These are phyloP conservation scores for Calosoma granatense DNA, from an alignment of 1,140 invertebrate genomes.

Conservation along the genomic window DNA sequence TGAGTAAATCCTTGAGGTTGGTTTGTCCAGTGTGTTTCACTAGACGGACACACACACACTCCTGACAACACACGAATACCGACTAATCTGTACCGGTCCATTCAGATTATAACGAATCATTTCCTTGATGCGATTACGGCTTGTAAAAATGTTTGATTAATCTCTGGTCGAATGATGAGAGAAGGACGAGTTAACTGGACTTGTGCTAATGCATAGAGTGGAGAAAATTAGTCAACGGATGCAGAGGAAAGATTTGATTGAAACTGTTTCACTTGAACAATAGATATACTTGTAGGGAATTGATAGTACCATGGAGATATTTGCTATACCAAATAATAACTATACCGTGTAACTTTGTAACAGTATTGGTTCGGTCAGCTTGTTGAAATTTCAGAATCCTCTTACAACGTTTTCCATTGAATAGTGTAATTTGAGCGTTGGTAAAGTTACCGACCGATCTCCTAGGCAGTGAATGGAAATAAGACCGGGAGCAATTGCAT, in stretches of 20 bases:
- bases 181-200: too few relatives aligned
- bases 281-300: too few relatives aligned
- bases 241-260: too few relatives aligned
- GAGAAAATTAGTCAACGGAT: too few relatives aligned
- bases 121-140: slow-evolving; percentile 26
- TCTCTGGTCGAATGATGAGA: too few relatives aligned
- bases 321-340: too few relatives aligned
- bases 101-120: slow-evolving; percentile 27
- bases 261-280: too few relatives aligned
- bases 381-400: slow-evolving; percentile 6
- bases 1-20: neutral
- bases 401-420: neutral
- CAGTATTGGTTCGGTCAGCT: neutral
- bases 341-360: too few relatives aligned
- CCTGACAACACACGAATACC: slow-evolving; percentile 8
- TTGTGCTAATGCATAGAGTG: too few relatives aligned
- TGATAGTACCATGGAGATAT: too few relatives aligned
- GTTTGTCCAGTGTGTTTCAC: neutral
- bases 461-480: neutral
- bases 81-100: neutral
- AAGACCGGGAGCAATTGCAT: too few relatives aligned
- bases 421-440: neutral
- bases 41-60: neutral
- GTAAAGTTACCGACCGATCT: too few relatives aligned
- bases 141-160: slow-evolving; percentile 25